Conservation (phyloP, 2,888 invertebrate species). For the Liposcelis brunnea region DNA sequence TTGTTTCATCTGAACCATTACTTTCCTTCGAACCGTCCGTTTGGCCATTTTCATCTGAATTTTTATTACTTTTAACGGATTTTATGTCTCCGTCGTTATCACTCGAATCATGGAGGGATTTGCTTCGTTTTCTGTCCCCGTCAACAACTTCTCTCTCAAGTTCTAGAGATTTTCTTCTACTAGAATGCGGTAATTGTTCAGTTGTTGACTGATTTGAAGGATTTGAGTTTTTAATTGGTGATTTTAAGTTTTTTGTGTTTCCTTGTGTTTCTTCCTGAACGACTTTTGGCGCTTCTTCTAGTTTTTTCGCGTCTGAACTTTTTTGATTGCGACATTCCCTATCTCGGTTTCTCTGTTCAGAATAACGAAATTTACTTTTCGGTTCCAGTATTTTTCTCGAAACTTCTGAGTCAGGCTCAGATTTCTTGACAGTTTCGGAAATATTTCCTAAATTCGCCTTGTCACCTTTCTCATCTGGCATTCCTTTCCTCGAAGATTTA, state of each 20-base stretch:
- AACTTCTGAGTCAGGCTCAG: slow-evolving; percentile 16
- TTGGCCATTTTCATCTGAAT: no score
- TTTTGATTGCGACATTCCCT: slow-evolving; percentile 12
- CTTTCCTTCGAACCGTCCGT: not conserved
- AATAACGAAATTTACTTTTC: slow-evolving; percentile 25
- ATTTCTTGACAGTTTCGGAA: slow-evolving; percentile 20
- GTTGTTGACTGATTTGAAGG: slow-evolving; percentile 15
- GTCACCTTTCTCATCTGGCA: no score
- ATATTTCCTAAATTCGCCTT: not conserved
- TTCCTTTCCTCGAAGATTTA: no score
- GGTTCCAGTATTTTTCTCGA: not conserved
- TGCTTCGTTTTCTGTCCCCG: slow-evolving; percentile 12
- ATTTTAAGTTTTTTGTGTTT: slow-evolving; percentile 18
- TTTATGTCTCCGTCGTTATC: not conserved
- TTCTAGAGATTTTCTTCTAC: slow-evolving; percentile 14
- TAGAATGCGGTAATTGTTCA: slow-evolving; percentile 6
- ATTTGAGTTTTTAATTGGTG: slow-evolving; percentile 14
- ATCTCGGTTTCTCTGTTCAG: slow-evolving; percentile 17
- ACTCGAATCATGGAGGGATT: not conserved
- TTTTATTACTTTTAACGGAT: not conserved
- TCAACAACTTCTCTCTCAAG: slow-evolving; percentile 10
- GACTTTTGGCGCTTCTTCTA: slow-evolving; percentile 8
- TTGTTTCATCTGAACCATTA: slow-evolving; percentile 10
- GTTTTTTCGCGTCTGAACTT: slow-evolving; percentile 9
- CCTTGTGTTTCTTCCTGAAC: slow-evolving; percentile 26